Evolutionary conservation across 2,888 invertebrate species (phyloP).

Genomic region (Cephus pulcher): DNA sequence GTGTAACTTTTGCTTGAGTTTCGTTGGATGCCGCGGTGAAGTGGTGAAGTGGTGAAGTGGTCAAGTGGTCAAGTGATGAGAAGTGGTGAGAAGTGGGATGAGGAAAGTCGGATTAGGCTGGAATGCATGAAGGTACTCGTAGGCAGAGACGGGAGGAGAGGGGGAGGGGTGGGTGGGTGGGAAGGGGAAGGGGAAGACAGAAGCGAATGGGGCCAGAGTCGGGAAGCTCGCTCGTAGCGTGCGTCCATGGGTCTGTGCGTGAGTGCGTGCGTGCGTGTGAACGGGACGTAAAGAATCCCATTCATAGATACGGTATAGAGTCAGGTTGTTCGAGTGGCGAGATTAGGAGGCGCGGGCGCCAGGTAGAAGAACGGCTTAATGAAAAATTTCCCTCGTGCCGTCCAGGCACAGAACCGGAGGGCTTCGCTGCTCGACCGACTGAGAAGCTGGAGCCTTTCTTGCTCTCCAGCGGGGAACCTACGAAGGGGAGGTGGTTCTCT

Average conservation of each 20-base stretch:
- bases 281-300: conserved; percentile 4
- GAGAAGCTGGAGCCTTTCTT: too few species aligned
- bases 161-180: not conserved
- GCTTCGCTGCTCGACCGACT: too few species aligned
- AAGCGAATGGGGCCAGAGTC: conserved; percentile 31
- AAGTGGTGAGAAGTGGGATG: conserved; percentile 12
- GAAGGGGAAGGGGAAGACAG: conserved; percentile 6
- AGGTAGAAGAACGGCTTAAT: conserved; percentile 56
- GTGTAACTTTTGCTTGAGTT: not conserved
- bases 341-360: conserved; percentile 50
- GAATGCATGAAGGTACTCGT: conserved; percentile 52
- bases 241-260: not conserved
- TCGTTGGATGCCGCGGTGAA: not conserved
- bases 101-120: conserved; percentile 51
- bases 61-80: not conserved
- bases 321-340: conserved; percentile 4
- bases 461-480: too few species aligned
- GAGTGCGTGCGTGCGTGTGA: not conserved
- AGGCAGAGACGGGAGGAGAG: conserved; percentile 25
- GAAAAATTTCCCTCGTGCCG: conserved; percentile 48
- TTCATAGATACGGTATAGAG: not conserved
- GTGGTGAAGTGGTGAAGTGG: not conserved
- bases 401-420: too few species aligned
- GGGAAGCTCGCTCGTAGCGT: not conserved
- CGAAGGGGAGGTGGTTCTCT: too few species aligned